Conservation (phyloP, 2,797 vertebrate genomes). For the Muscicapa comitata region DNA sequence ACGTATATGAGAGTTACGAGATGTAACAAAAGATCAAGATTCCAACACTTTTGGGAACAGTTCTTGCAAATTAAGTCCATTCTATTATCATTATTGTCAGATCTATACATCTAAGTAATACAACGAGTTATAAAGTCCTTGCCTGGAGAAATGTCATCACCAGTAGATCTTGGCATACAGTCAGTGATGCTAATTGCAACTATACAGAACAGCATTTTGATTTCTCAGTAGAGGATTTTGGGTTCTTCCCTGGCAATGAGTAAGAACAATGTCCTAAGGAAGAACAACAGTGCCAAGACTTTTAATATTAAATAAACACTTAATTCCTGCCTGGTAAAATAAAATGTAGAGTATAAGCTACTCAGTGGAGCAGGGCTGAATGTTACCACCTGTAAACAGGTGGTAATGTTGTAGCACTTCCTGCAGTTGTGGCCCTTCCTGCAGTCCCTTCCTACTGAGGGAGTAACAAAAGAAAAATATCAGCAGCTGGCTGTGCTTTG, state of each 20-base stretch:
- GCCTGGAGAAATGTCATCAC: background rate
- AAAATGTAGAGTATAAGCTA: background rate
- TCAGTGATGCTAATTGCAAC: background rate
- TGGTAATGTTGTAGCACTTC: background rate
- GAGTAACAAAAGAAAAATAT: background rate
- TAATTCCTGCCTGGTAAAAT: background rate
- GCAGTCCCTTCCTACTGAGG: background rate
- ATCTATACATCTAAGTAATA: background rate
- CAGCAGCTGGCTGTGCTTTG: background rate
- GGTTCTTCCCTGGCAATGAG: background rate
- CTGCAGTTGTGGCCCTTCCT: background rate
- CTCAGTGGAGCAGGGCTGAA: background rate
- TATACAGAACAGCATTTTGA: background rate
- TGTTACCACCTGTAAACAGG: background rate
- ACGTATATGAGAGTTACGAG: accelerated
- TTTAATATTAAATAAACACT: background rate
- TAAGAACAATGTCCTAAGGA: background rate
- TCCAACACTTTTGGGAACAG: background rate
- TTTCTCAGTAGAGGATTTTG: background rate
- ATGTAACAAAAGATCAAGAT: background rate
- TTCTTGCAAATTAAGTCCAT: background rate
- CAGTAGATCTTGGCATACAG: background rate
- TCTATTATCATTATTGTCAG: background rate
- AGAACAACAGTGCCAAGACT: background rate
- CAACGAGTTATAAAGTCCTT: background rate